Base-by-base conservation (phyloP, 2,888 invertebrate genomes). In the Apamea anceps region DNA sequence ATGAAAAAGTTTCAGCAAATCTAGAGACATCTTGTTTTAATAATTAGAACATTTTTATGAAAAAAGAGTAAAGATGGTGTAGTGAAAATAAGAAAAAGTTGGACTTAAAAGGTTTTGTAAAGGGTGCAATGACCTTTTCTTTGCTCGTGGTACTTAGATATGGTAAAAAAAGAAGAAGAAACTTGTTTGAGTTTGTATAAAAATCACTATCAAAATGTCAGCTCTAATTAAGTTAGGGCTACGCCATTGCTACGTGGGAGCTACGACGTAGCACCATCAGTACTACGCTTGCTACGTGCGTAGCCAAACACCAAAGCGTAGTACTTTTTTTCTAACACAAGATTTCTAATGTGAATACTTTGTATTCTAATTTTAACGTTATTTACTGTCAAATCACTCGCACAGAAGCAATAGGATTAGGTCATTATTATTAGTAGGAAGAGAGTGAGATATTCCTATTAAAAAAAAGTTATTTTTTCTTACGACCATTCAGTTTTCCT, bases 31-130 rank as follows among this genome's bases (percentile, higher is more conserved):
- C 74, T 80, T 62, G 45, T 70, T 79, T 75, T 72, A 83, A 83
- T 37, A 83, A 83, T 84, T 79, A 70, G 15, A 79, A 75, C 51
- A 45, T 79, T 84, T 75, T 72, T 62, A 73, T 68, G n/a, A 67
- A 72, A 71, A 60, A 42, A 13, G n/a, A 21, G n/a, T 63, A 21
- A 57, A 77, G 48, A 77, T 74, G 67, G 13, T 71, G 65, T 28
- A 37, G 60, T 28, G 12, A 57, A 65, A 66, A 62, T 73, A 77
- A 73, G 3, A 15, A 60, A 66, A 80, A 62, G 2, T 42, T 72
- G 1, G 7, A 28, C n/a, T 65, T 42, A 67, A 42, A 48, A 0
- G 37, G 7, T 0, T 60, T 57, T n/a, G 18, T 37, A 28, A 45
- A 68, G 18, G 37, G 28, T 48, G 60, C 37, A 57, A 42, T 1